phyloP scores from a whole-genome alignment of 2,888 invertebrate genomes.

The Pandemis heparana region DNA sequence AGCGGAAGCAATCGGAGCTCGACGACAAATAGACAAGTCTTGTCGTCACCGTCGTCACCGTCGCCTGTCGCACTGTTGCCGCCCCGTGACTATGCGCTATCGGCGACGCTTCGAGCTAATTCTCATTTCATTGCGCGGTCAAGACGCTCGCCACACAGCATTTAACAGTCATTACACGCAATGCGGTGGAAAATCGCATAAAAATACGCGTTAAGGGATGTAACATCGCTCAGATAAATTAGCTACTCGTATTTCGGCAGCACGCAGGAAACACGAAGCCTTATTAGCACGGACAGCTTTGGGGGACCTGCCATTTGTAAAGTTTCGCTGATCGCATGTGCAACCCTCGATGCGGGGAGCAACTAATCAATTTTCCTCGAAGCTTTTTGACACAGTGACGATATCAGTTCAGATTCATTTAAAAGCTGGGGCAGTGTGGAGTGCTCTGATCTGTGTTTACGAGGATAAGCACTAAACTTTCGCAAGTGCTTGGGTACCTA shows the following conservation, averaged over 20 bases:
- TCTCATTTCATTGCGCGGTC: not conserved
- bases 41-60: conserved; percentile 11
- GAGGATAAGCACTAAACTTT: too few relatives aligned
- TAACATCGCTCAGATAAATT: conserved; percentile 31
- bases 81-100: not conserved
- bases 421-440: too few relatives aligned
- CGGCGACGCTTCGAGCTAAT: not conserved
- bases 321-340: not conserved
- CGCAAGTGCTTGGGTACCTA: too few relatives aligned
- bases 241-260: conserved; percentile 23
- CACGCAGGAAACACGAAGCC: not conserved
- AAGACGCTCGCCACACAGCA: not conserved
- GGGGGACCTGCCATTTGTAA: conserved; percentile 20
- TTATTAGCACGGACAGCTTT: conserved; percentile 5
- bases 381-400: not conserved
- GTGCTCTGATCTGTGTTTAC: too few relatives aligned
- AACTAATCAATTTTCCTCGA: not conserved
- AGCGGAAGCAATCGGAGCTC: conserved; percentile 23
- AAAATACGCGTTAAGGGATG: not conserved
- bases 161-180: not conserved
- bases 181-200: not conserved
- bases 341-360: not conserved
- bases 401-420: not conserved
- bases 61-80: conserved; percentile 6
- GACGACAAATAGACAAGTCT: conserved; percentile 28